Base-by-base conservation (phyloP, 2,888 invertebrate genomes). In the Cyclophora punctaria region DNA sequence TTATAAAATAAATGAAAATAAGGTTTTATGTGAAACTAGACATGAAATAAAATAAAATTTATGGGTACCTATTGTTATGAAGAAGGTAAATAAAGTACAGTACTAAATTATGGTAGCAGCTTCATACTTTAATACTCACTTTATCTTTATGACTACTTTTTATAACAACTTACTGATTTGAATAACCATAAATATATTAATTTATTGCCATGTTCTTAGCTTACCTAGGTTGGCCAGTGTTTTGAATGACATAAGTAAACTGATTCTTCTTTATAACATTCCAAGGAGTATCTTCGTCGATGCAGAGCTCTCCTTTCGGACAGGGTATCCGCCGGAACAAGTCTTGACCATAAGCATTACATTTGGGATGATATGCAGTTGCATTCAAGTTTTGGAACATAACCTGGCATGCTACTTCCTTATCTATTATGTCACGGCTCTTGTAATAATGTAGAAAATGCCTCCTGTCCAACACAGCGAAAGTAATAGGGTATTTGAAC, bases 161-260 rank as follows among this genome's bases (percentile, higher is more conserved):
- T 20, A 20, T 20, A 20, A 20, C 20, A 20, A 20, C 20, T 20
- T 1, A 20, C 20, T 20, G 20, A 20, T 20, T 20, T 20, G 20
- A 20, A 20, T 20, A 20, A 20, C 20, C 20, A 20, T 20, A 20
- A 20, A 20, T 20, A 20, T 20, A 20, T 20, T 20, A 20, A 20
- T 20, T 20, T 20, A 20, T 20, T 20, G 20, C 20, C 20, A 20
- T 20, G 20, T 20, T 20, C 1, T 6, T 20, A 7, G 43, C 56
- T 66, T 89, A 96, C 95, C 97, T 94, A 51, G 98, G 97, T 75
- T 97, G 95, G 62, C 93, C 93, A 54, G 94, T 92, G 80, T 98
- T 95, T 73, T 96, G 93, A 55, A 99, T 94, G 56, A 95, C 94
- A 86, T 96, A 98, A 1, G 98, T 98, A 79, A 99, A 97, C 83